Percentiles rank a stretch among this genome's conserved stretches.
These are phyloP conservation scores for Monomorium pharaonis DNA, from an alignment of 1,140 invertebrate genomes.

Conservation along the genomic window DNA sequence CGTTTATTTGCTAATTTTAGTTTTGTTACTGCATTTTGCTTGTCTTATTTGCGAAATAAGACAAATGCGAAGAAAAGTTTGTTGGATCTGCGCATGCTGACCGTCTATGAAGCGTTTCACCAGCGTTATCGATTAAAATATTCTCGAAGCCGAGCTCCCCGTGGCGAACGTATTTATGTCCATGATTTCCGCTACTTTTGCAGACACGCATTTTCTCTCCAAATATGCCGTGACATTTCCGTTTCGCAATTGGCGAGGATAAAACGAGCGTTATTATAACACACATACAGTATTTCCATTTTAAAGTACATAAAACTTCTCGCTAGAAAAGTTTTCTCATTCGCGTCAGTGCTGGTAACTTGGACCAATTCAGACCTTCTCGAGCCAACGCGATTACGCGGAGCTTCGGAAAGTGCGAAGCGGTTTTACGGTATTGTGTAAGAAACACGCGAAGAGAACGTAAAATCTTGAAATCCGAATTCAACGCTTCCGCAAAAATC, in stretches of 20 bases:
- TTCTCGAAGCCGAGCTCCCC: neutral
- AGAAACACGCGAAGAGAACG: neutral
- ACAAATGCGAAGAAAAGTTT: neutral
- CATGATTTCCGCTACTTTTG: constrained; percentile 23
- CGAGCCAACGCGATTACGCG: neutral
- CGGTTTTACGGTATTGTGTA: neutral
- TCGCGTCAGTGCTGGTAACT: neutral
- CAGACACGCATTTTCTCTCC: constrained; percentile 26
- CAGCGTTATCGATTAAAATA: constrained; percentile 50
- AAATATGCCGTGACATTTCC: constrained; percentile 14
- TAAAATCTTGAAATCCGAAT: neutral
- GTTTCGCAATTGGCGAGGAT: neutral
- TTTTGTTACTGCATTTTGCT: neutral
- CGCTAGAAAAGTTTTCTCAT: neutral
- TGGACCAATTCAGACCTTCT: neutral
- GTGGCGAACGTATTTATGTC: constrained; percentile 26
- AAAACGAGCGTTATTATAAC: neutral
- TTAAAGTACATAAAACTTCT: neutral
- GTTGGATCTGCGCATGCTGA: constrained; percentile 28
- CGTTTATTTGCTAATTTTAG: neutral
- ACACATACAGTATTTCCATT: neutral
- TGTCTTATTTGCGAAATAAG: constrained; percentile 5
- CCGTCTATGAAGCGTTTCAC: neutral
- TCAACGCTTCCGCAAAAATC: neutral
- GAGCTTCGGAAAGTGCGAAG: neutral